Conservation (phyloP, 2,888 invertebrate species). For the Resseliella maxima region DNA sequence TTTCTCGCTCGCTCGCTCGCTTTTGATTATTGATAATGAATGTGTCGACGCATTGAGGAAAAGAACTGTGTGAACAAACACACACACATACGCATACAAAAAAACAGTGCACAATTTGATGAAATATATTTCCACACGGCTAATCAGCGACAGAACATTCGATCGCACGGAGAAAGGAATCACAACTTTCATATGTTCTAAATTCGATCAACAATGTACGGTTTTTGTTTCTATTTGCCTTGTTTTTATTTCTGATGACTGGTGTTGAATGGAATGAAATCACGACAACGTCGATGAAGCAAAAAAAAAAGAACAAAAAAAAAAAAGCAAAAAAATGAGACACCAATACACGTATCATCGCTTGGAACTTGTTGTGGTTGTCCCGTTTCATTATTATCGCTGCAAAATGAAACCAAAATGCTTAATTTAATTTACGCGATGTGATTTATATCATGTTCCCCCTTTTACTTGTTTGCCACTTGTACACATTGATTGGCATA, state of each 20-base stretch:
- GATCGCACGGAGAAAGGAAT: not conserved
- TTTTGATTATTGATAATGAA: too few species aligned
- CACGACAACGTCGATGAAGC: not conserved
- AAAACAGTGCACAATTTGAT: not conserved
- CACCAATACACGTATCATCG: not conserved
- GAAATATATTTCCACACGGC: not conserved
- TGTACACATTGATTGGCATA: not conserved
- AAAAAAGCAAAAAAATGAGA: too few species aligned
- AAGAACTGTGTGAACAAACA: not conserved
- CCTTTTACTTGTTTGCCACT: not conserved
- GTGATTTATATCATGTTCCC: not conserved
- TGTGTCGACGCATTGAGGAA: not conserved
- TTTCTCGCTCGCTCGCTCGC: not conserved
- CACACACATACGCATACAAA: not conserved
- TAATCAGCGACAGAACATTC: not conserved
- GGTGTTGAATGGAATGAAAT: not conserved
- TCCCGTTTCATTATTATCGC: not conserved
- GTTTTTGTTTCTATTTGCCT: not conserved
- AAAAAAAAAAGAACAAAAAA: too few species aligned
- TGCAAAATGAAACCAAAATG: conserved; percentile 36
- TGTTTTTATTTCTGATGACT: not conserved
- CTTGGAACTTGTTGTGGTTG: not conserved
- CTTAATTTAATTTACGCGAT: conserved; percentile 18
- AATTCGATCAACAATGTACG: not conserved
- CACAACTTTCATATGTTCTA: conserved; percentile 32